Conservation (phyloP, 1,140 invertebrate species). For the Cryptotermes secundus region DNA sequence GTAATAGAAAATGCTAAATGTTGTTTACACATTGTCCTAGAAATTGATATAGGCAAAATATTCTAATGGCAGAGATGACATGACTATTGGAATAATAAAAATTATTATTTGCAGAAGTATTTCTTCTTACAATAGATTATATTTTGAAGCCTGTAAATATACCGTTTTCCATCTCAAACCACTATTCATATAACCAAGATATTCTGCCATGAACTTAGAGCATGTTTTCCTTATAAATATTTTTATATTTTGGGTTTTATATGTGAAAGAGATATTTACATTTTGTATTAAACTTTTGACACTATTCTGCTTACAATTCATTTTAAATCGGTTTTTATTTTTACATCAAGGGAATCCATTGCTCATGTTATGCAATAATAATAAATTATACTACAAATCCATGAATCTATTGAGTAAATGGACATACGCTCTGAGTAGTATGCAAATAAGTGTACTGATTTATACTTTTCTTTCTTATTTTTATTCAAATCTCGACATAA, state of each 20-base stretch:
- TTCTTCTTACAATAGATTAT: background rate
- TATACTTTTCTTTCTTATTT: background rate
- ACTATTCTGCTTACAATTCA: background rate
- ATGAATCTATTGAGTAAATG: background rate
- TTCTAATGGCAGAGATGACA: no score
- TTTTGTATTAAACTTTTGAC: background rate
- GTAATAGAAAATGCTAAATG: background rate
- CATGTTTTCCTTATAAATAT: background rate
- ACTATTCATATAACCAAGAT: background rate
- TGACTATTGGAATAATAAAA: background rate
- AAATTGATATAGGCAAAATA: background rate
- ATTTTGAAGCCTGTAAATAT: background rate
- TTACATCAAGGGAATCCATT: background rate
- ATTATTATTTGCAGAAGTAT: background rate
- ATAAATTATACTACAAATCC: background rate
- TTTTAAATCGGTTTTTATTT: background rate
- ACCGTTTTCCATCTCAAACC: background rate
- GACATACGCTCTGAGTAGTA: no score
- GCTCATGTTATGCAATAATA: background rate
- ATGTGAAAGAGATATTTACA: background rate
- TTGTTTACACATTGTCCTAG: background rate
- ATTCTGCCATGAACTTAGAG: background rate
- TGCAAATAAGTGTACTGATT: background rate
- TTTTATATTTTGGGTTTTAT: background rate
- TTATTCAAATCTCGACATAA: background rate